phyloP scores from a whole-genome alignment of 2,797 vertebrate genomes.

The Pipistrellus pygmaeus region DNA sequence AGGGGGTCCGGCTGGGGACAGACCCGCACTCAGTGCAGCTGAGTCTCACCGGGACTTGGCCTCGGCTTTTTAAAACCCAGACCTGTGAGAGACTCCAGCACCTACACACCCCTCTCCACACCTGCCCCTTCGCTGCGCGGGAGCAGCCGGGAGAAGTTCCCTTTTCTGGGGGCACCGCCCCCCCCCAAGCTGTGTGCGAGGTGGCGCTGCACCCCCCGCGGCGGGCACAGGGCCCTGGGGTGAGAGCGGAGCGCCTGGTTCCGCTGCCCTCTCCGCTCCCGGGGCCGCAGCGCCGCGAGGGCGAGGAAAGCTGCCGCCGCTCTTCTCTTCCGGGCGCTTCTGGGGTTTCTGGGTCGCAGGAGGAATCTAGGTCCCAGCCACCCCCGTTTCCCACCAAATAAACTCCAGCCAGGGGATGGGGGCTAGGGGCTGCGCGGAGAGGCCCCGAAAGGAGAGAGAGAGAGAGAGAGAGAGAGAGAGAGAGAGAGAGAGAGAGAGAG shows the following conservation, averaged over 20 bases:
- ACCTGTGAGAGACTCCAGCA: neutral
- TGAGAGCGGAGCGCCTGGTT: neutral
- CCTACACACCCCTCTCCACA: neutral
- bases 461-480: too few relatives aligned
- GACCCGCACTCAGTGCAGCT: too few relatives aligned
- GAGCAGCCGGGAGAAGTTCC: neutral
- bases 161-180: neutral
- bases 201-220: accelerated
- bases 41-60: neutral
- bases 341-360: neutral
- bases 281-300: neutral
- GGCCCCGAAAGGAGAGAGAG: neutral
- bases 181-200: neutral
- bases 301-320: neutral
- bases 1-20: too few relatives aligned
- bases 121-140: neutral
- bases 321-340: accelerated
- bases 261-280: neutral
- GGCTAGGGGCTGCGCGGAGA: neutral
- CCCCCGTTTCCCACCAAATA: neutral
- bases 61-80: neutral
- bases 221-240: neutral
- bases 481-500: too few relatives aligned
- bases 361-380: neutral
- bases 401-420: neutral